phyloP scores from a whole-genome alignment of 1,140 invertebrate species.

The Ridgeia piscesae region DNA sequence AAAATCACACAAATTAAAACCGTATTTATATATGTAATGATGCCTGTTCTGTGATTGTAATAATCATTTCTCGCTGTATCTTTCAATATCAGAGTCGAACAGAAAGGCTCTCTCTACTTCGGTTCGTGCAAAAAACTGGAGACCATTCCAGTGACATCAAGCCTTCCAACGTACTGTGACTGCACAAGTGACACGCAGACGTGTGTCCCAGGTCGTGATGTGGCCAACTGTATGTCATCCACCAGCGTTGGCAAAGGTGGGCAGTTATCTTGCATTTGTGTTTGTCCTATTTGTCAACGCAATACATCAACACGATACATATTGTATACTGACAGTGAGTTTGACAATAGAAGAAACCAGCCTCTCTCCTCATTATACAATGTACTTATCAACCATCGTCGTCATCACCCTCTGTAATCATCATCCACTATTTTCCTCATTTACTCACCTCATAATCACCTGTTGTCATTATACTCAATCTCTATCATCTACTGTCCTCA shows the following conservation, averaged over 20 bases:
- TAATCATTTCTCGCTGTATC: not conserved
- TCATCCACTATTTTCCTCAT: too few species aligned
- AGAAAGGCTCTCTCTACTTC: not conserved
- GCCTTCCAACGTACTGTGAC: not conserved
- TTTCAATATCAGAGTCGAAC: not conserved
- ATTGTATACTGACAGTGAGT: not conserved
- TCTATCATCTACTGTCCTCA: too few species aligned
- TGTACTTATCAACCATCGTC: too few species aligned
- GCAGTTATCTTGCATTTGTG: not conserved
- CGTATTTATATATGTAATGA: too few species aligned
- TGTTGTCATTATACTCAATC: too few species aligned
- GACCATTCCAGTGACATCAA: not conserved
- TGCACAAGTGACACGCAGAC: not conserved
- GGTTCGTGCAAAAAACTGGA: not conserved
- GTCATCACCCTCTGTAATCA: too few species aligned
- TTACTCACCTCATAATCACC: too few species aligned
- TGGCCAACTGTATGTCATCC: not conserved
- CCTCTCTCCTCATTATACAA: too few species aligned
- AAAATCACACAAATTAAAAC: too few species aligned
- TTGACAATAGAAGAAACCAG: not conserved
- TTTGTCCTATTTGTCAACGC: not conserved
- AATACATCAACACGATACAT: not conserved
- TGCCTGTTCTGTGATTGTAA: not conserved
- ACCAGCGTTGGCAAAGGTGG: not conserved
- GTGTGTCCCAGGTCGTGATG: not conserved